Evolutionary conservation across 2,888 invertebrate species (phyloP), one percentile per base, ranked within the genome.

Genomic region (Monochamus alternatus): DNA sequence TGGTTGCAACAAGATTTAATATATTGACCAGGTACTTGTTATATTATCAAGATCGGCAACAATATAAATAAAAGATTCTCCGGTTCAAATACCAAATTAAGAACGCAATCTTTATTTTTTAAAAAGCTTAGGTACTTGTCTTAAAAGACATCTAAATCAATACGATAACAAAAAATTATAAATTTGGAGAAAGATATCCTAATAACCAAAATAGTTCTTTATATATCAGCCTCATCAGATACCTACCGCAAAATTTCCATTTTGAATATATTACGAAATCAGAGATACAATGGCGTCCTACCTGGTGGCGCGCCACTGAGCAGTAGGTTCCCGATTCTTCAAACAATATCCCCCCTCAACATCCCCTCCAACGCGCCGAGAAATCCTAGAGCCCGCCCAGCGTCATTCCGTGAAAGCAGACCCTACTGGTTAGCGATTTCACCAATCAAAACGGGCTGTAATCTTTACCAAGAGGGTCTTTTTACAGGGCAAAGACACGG

Each of bases 401-500:
- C 55, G 32, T 75, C 68, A 70, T 71, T 64, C 73, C 69, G 68
- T 67, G 70, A 63, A 76, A 75, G 66, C 73, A 75, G 76, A 79
- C 82, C 77, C 78, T 78, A 84, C 83, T 84, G 84, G 84, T 79
- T 79, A 80, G 67, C 78, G 73, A 68, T 75, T 78, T 82, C 80
- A 78, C 84, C 84, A 84, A 84, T 84, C 79, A 81, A 81, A 83
- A 77, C 75, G 76, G 76, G 74, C 73, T 76, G 76, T 78, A 79
- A 78, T 81, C 81, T 79, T 77, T 79, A 77, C 74, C 80, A 78
- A 83, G 83, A 83, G 82, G 82, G 83, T 81, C 82, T 81, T 84
- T 83, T 83, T 81, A 81, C 81, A 84, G 84, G 84, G 82, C 82
- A 82, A 83, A 83, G 83, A 82, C 82, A 81, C 80, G 80, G 79